Base-by-base conservation (phyloP, 2,888 invertebrate species). In the Acleris holmiana region DNA sequence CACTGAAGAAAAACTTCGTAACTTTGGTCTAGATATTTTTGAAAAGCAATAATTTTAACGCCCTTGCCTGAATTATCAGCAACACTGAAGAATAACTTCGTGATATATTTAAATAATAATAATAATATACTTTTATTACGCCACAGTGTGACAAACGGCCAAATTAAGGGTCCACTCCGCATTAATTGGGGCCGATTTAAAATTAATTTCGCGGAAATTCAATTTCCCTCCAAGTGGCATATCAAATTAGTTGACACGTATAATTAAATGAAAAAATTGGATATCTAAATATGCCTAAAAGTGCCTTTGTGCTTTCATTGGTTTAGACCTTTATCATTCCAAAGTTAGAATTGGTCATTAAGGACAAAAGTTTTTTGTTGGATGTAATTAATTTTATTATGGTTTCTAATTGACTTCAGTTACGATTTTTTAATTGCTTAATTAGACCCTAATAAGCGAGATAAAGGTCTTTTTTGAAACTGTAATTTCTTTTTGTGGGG, bases 171-270 rank as follows among this genome's bases (percentile, higher is more conserved):
- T 69, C 73, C 74, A 68, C 70, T 71, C 54, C 68, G 67, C 70
- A 76, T 78, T 79, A 77, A 82, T 82, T 79, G 55, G 60, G 18
- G 44, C 29, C 49, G 55, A 65, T 65, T 65, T 60, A 65, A 65
- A 65, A 65, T 60, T 65, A 65, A 65, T 65, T 65, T 65, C 41
- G 54, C 50, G 60, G 49, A 55, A 65, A 65, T 65, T 55, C 48
- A 69, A 71, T 73, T 71, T 67, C 73, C 51, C 44, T 53, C 57
- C 46, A 47, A 60, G 41, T 56, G 63, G 54, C 68, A 68, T 67
- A 66, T 67, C 68, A 71, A 71, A 71, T 69, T 69, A 68, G 69
- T 69, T 70, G 73, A 73, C 71, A 73, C 71, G 61, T 69, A 47
- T 64, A 73, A 73, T 73, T 71, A 68, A 70, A 69, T 71, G 69